phyloP scores from a whole-genome alignment of 2,113 vertebrate species.

The Xiphophorus hellerii region DNA sequence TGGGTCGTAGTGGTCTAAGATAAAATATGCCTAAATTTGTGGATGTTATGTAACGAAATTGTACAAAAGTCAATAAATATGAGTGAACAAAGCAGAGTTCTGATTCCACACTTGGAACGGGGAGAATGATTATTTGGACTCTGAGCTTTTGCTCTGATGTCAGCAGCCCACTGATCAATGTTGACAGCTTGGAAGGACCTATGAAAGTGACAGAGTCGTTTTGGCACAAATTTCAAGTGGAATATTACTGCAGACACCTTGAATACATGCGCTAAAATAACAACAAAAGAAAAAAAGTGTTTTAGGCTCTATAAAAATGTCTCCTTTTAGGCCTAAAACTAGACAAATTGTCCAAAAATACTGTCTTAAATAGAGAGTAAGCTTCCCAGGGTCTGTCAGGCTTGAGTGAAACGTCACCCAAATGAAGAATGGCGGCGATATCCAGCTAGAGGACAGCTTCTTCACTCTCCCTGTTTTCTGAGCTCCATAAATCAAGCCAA shows the following conservation, averaged over 20 bases:
- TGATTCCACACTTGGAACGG: too few relatives aligned
- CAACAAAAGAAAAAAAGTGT: too few relatives aligned
- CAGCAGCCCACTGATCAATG: too few relatives aligned
- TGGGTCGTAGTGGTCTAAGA: neutral
- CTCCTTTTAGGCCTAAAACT: neutral
- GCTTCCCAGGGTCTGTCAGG: constrained; percentile 47
- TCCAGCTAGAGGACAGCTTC: constrained; percentile 77
- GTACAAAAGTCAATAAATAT: neutral
- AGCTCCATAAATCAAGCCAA: constrained; percentile 79
- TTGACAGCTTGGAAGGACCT: too few relatives aligned
- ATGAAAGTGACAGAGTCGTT: neutral
- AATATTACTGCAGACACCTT: neutral
- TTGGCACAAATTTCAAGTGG: neutral
- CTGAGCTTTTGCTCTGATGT: too few relatives aligned
- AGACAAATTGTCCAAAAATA: neutral
- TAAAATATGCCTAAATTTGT: neutral
- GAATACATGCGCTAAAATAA: neutral
- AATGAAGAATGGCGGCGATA: constrained; percentile 76
- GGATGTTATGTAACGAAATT: neutral
- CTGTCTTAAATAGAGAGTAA: constrained; percentile 18
- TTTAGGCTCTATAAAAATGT: too few relatives aligned
- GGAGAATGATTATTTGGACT: too few relatives aligned
- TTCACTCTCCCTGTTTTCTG: constrained; percentile 68
- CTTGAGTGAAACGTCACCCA: constrained; percentile 73
- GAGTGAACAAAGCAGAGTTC: neutral